Evolutionary conservation across 2,888 invertebrate genomes (phyloP), one percentile per base, ranked within the genome.

Genomic region (Orthonychiurus folsomi): DNA sequence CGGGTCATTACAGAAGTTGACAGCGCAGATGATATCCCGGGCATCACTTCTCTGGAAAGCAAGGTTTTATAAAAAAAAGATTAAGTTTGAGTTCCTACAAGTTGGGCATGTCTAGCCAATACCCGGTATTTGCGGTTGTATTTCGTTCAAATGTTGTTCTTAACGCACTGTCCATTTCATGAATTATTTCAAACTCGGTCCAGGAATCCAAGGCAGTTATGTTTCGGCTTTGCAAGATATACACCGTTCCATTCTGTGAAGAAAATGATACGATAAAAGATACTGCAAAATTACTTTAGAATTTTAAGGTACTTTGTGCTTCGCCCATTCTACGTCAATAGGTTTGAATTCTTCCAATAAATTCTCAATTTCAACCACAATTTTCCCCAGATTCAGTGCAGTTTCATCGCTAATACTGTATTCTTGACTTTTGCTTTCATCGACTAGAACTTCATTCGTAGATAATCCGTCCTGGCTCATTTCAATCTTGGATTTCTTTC

Each of bases 271-370:
- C n/a, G n/a, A n/a, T n/a, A n/a, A n/a, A n/a, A 24, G 5, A 37
- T n/a, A 48, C 21, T 50, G 21, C 59, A 21, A 47, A 25, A 15
- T 1, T 57, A 27, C 3, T 25, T 21, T 37, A 55, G 18, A 56
- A 56, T 20, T 20, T 50, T 21, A 28, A 63, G 73, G 75, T 72
- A 84, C 85, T 74, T 83, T 78, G 64, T 76, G 77, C 52, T 87
- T 76, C 12, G 88, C 89, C 87, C 89, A 92, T 77, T 92, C 91
- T 61, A 92, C 84, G 74, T 91, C 90, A 68, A 88, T 80, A 0
- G 86, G 82, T 53, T 67, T 71, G 9, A 62, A 52, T 1, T 82
- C 81, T 0, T 85, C 86, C 79, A 86, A 89, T 21, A 82, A 75
- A 52, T 80, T 76, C 75, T 91, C 89, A 66, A 90, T 79, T 21